phyloP scores from a whole-genome alignment of 2,113 vertebrate species.

The Carassius gibelio region DNA sequence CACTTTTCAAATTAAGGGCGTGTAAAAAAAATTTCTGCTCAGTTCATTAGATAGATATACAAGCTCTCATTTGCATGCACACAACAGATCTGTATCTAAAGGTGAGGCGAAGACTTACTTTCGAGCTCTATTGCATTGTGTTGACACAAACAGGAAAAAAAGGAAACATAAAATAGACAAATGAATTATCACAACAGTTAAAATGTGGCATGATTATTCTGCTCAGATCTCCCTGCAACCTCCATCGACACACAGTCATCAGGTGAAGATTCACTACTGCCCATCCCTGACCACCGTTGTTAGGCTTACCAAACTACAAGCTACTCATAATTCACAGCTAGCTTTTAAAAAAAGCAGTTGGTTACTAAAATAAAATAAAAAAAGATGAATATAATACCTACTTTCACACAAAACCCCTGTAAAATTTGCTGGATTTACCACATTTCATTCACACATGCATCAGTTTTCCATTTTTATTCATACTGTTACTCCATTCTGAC shows the following conservation, averaged over 20 bases:
- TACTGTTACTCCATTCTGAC: neutral
- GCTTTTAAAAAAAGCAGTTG: neutral
- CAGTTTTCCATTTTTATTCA: neutral
- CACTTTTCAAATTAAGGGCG: conserved; percentile 98
- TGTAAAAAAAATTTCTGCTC: conserved; percentile 83
- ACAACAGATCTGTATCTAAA: conserved; percentile 80
- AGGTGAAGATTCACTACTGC: neutral
- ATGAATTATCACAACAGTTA: conserved; percentile 78
- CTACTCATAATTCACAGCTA: neutral
- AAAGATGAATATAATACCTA: neutral
- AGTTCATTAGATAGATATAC: conserved; percentile 87
- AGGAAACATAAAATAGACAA: conserved; percentile 82
- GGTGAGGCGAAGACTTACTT: conserved; percentile 96
- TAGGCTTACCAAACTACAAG: neutral
- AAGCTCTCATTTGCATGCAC: conserved; percentile 94
- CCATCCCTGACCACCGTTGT: neutral
- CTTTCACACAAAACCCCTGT: neutral
- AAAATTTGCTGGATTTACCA: neutral
- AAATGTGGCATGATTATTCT: conserved; percentile 65
- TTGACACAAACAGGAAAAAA: conserved; percentile 91
- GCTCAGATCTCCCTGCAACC: conserved; percentile 5
- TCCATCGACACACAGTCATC: neutral
- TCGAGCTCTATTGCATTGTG: conserved; percentile 99
- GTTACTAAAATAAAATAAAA: neutral
- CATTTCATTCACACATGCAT: neutral